Evolutionary conservation across 1,140 invertebrate species (phyloP), one percentile per base, ranked within the genome.

Genomic region (Drosophila kanapiae): DNA sequence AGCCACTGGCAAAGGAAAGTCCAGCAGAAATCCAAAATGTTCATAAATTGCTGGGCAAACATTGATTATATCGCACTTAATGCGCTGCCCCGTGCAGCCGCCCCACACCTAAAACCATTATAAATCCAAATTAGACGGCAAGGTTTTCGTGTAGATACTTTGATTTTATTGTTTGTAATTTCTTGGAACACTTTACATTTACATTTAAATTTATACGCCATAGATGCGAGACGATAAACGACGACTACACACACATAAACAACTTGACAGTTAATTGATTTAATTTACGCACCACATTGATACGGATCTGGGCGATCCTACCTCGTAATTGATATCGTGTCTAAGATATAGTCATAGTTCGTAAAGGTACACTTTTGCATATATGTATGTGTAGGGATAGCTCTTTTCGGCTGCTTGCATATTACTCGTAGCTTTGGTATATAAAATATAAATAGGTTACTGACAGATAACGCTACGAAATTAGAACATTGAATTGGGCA

Each of bases 101-200:
- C 54, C 33, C 37, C 64, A 27, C 13, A 11, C 35, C 42, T 31
- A 49, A 37, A 43, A 1, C 18, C 33, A 58, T n/a, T 40, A 27
- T 47, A 71, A 42, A 29, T 43, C 43, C 27, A 67, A 45, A 45
- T 33, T 37, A 31, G 40, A 43, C 23, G 16, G 33, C 33, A 18
- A 7, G 18, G 45, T 16, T 33, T 54, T 64, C 40, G 67, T 78
- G 65, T 87, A 80, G 80, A 83, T 88, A 76, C 80, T 87, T 76
- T 84, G 80, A 75, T 68, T 87, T 87, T 90, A 87, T 87, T 87
- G 61, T 87, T 87, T 88, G 64, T 80, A 83, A 87, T 87, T 84
- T 69, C 71, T 80, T 87, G 81, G 85, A 87, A 87, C 84, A 87
- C 84, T 87, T 87, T 87, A 87, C 85, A 87, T 83, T 83, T 83